Evolutionary conservation across 2,113 vertebrate genomes (phyloP), one percentile per base, ranked within the genome.

Genomic region (Ranitomeya imitator): DNA sequence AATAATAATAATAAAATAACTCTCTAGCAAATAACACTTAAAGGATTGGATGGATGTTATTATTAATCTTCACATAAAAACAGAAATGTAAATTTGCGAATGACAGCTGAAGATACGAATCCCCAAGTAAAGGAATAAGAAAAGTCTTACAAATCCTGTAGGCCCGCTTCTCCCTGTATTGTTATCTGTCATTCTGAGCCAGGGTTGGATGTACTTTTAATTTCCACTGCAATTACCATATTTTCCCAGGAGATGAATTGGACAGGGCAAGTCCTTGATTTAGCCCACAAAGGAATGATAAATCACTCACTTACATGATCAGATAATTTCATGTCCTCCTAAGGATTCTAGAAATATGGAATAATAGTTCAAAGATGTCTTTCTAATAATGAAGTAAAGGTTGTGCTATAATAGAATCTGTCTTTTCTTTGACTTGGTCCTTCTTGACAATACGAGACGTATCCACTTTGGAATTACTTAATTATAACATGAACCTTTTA

Each of bases 221-320:
- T 83, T 88, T 88, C 82, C 71, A 83, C 37, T 31, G 21, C 80
- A 88, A 88, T 88, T 88, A 88, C 69, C 52, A 71, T 67, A 77
- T 84, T 83, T 84, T 77, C 71, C 73, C 21, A 21, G 12, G 71
- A 88, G 87, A 88, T 88, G 87, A 88, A 88, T 88, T 60, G 87
- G 60, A 88, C 80, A 78, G 80, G 80, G 71, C 87, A 88, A 88
- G 87, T 84, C 87, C 80, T 83, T 88, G 80, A 76, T 84, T 78
- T 82, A 80, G 87, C 37, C 87, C 87, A 83, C 84, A 84, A 83
- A 77, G 80, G 71, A 18, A 71, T 37, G 80, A 88, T 88, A 84
- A 88, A 88, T 88, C 80, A 88, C 84, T 88, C 87, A 88, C 87
- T 88, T 88, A 88, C 71, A 88, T 65, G 87, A 88, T 84, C 87